Evolutionary conservation across 2,797 vertebrate species (phyloP).

Genomic region (Alca torda): DNA sequence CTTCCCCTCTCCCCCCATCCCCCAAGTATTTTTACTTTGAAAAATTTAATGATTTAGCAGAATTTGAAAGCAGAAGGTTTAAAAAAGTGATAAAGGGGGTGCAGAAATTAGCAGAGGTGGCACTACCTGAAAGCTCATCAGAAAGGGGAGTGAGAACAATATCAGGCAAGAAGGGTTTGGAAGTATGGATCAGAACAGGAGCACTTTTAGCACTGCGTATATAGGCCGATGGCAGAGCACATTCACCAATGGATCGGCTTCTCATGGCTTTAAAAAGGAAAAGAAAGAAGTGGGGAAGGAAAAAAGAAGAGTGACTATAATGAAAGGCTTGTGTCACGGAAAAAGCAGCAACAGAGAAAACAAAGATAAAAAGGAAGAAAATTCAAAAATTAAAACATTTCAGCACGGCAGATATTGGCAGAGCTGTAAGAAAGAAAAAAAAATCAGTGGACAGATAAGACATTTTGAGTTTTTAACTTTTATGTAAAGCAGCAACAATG

Average conservation of each 20-base stretch:
- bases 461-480: slow-evolving; percentile 68
- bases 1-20: slow-evolving; percentile 71
- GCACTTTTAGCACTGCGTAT: slow-evolving; percentile 99
- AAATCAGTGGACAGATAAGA: slow-evolving; percentile 77
- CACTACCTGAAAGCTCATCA: slow-evolving; percentile 99
- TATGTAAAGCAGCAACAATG: slow-evolving; percentile 75
- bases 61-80: slow-evolving; percentile 80
- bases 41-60: slow-evolving; percentile 78
- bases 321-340: slow-evolving; percentile 82
- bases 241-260: slow-evolving; percentile 99
- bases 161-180: slow-evolving; percentile 98
- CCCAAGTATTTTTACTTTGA: slow-evolving; percentile 74
- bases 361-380: slow-evolving; percentile 82
- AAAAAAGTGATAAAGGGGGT: slow-evolving; percentile 79
- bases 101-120: slow-evolving; percentile 87
- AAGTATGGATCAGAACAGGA: slow-evolving; percentile 99
- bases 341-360: slow-evolving; percentile 87
- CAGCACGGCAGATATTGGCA: slow-evolving; percentile 81
- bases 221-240: slow-evolving; percentile 99
- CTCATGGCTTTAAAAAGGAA: slow-evolving; percentile 94
- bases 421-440: slow-evolving; percentile 80
- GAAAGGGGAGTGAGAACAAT: slow-evolving; percentile 99
- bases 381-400: slow-evolving; percentile 83
- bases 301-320: slow-evolving; percentile 84
- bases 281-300: slow-evolving; percentile 84